Evolutionary conservation across 2,888 invertebrate species (phyloP), one percentile per base, ranked within the genome.

Genomic region (Griposia aprilina): DNA sequence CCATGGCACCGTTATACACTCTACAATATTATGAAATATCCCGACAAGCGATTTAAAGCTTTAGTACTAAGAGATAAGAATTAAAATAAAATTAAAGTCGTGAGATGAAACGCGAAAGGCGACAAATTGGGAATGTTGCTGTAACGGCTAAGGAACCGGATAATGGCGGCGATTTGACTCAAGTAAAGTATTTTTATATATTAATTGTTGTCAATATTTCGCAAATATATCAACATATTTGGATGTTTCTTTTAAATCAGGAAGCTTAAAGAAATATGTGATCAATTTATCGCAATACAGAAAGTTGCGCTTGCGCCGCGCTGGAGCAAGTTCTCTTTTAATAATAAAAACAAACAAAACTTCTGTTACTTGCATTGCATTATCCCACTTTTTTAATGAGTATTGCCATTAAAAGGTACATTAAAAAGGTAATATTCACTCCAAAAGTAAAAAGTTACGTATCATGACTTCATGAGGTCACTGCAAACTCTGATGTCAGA

Each of bases 1-100:
- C 90, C 90, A 90, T 74, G 89, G 90, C 89, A 95, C 96, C 95
- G 96, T 96, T 96, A 95, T 91, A 89, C 91, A 88, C 89, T 89
- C 82, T 82, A 82, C 75, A 85, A 76, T 76, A 81, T 87, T 80
- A 74, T 80, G 77, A 83, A 88, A 80, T 36, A 74, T 26, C 50
- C 48, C 41, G 74, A 52, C 85, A 89, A 50, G 74, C 78, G 57
- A 90, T 82, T 79, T 74, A 69, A 68, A 66, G 62, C 85, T 85
- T 81, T 87, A 87, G n/a, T 1, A 8, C 71, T 3, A 48, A n/a
- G 45, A 13, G 41, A 78, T 88, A 90, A 76, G 86, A 82, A 80
- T 75, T 62, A 80, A 81, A 80, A 81, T 80, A 1, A 70, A 65
- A 59, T 71, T 60, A 15, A 23, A 0, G 0, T 60, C n/a, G 1